Conservation (phyloP, 2,888 invertebrate genomes). For the Chaetogeoica ovagalla region DNA sequence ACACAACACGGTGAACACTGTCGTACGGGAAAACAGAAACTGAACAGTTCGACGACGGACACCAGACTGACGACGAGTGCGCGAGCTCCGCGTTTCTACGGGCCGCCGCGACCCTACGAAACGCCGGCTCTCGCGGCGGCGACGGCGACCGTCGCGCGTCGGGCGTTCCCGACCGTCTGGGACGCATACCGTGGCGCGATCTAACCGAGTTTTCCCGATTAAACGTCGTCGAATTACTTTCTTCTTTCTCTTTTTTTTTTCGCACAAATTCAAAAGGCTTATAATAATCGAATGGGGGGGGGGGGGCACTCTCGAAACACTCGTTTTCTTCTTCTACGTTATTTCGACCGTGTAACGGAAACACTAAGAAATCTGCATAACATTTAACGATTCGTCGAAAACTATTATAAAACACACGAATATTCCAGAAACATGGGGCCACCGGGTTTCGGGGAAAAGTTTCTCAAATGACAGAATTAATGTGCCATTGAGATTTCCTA, state of each 20-base stretch:
- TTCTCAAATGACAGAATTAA: too few species aligned
- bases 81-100: conserved; percentile 2
- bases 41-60: conserved; percentile 32
- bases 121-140: not conserved
- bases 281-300: too few species aligned
- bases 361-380: too few species aligned
- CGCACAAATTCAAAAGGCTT: too few species aligned
- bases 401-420: too few species aligned
- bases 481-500: too few species aligned
- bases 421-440: too few species aligned
- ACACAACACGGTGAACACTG: conserved; percentile 22
- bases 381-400: too few species aligned
- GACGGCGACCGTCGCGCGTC: not conserved
- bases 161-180: conserved; percentile 11
- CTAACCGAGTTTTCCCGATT: not conserved
- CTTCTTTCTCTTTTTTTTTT: not conserved
- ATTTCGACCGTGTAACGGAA: too few species aligned
- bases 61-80: conserved; percentile 27
- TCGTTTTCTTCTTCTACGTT: too few species aligned
- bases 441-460: too few species aligned
- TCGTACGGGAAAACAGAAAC: conserved; percentile 10
- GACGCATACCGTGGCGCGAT: conserved; percentile 4
- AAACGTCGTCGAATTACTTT: not conserved
- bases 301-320: too few species aligned
- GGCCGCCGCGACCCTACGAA: not conserved